phyloP scores from a whole-genome alignment of 2,113 vertebrate species.

The Passer domesticus region DNA sequence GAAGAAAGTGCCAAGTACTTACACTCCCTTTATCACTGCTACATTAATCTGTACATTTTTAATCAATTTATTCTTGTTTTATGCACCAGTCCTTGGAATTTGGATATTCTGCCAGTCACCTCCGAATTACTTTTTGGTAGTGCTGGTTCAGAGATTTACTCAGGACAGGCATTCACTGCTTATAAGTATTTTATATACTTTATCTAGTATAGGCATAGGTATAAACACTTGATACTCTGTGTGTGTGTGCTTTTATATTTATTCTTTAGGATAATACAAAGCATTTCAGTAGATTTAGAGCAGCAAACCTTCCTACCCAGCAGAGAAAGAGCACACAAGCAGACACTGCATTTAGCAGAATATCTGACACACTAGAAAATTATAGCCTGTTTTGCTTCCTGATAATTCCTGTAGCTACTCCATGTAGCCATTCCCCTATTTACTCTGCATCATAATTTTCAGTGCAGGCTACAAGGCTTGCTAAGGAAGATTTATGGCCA shows the following conservation, averaged over 20 bases:
- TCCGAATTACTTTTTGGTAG: no score
- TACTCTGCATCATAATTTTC: background rate
- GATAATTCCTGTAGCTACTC: background rate
- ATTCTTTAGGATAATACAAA: background rate
- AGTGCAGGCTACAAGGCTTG: background rate
- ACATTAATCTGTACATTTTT: background rate
- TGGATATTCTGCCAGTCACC: background rate
- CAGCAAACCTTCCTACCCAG: background rate
- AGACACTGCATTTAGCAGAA: background rate
- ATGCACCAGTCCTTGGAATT: background rate
- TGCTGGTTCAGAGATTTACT: background rate
- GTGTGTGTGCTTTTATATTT: background rate
- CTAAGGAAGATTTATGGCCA: background rate
- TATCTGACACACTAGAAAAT: background rate
- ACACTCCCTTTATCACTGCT: background rate
- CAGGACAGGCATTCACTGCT: background rate
- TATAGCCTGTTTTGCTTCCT: background rate
- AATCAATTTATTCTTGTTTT: background rate
- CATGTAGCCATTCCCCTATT: background rate
- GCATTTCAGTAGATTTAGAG: background rate
- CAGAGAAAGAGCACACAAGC: background rate
- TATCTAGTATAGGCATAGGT: background rate
- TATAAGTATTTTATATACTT: fast-evolving
- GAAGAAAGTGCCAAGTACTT: background rate
- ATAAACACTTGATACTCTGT: background rate